phyloP scores from a whole-genome alignment of 2,113 vertebrate species.

The Rhombomys opimus region DNA sequence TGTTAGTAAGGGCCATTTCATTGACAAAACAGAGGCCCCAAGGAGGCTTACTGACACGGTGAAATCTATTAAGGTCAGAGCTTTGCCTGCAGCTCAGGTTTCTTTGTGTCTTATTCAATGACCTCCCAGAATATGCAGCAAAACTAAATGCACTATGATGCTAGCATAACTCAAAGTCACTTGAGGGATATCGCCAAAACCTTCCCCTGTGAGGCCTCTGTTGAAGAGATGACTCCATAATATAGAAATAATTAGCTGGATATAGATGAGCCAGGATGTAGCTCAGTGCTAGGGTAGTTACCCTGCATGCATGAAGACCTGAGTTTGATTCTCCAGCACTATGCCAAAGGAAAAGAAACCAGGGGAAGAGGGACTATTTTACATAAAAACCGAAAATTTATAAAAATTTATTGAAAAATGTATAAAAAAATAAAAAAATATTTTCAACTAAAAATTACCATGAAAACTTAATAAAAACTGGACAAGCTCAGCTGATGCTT shows the following conservation, averaged over 20 bases:
- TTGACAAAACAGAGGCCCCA: neutral
- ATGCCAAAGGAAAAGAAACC: neutral
- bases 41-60: neutral
- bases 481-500: neutral
- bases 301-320: neutral
- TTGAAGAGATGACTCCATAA: neutral
- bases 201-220: neutral
- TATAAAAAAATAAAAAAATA: too few species aligned
- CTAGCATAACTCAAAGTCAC: neutral
- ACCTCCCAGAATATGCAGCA: neutral
- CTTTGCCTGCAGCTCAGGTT: neutral
- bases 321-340: neutral
- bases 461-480: slow-evolving; percentile 33
- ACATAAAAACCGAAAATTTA: neutral
- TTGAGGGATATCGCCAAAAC: neutral
- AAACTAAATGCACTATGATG: neutral
- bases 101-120: neutral
- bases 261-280: neutral
- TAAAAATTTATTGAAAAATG: neutral
- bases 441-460: slow-evolving; percentile 23
- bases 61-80: neutral
- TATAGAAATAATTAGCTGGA: neutral
- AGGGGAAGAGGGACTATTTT: neutral
- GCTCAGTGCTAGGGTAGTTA: neutral
- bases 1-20: neutral